phyloP scores from a whole-genome alignment of 2,888 invertebrate genomes.

The Frankliniella intonsa region DNA sequence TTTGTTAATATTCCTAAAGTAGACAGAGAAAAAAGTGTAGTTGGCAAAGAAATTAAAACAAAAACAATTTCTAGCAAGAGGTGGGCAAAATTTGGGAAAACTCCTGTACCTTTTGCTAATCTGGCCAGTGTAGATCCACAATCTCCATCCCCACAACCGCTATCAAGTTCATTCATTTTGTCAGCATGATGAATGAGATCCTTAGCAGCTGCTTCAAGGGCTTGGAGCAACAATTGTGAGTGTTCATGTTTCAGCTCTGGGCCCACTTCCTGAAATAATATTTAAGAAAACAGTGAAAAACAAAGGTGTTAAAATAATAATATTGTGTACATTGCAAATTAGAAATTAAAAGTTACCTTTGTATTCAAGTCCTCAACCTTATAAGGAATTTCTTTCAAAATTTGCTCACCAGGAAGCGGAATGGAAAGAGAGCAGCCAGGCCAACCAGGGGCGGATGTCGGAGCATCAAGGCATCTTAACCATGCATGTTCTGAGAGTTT shows the following conservation, averaged over 20 bases:
- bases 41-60: neutral
- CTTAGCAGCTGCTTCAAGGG: slow-evolving; percentile 50
- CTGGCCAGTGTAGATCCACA: slow-evolving; percentile 56
- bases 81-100: too few species aligned
- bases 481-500: slow-evolving; percentile 52
- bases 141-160: slow-evolving; percentile 60
- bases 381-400: neutral
- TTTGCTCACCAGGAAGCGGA: neutral
- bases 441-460: slow-evolving; percentile 58
- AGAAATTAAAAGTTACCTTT: slow-evolving; percentile 3
- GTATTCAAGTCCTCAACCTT: neutral
- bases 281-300: neutral
- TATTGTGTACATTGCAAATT: neutral
- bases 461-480: slow-evolving; percentile 55
- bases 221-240: slow-evolving; percentile 43
- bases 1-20: slow-evolving; percentile 23
- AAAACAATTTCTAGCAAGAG: neutral
- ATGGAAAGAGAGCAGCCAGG: slow-evolving; percentile 46
- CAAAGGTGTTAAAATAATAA: neutral
- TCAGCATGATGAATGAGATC: slow-evolving; percentile 57
- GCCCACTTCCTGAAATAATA: slow-evolving; percentile 29
- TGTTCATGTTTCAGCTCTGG: slow-evolving; percentile 39
- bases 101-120: slow-evolving; percentile 50
- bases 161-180: slow-evolving; percentile 57
- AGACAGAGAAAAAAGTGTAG: neutral